Conservation (phyloP, 1,140 invertebrate species). For the Bombyx mandarina region DNA sequence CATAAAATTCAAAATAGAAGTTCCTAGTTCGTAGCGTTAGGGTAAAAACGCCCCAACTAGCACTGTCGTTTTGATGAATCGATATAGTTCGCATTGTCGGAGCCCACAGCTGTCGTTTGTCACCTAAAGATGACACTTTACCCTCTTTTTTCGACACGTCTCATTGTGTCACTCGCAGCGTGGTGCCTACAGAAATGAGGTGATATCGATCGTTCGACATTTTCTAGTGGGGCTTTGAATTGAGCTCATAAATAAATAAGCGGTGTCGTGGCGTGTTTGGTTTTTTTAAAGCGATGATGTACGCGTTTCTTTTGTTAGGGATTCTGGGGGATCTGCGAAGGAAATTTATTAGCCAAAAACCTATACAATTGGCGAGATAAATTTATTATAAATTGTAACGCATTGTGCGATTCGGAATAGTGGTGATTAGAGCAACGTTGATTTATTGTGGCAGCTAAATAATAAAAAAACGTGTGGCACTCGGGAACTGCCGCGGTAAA, state of each 20-base stretch:
- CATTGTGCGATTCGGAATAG: constrained; percentile 6
- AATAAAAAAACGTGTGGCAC: no score
- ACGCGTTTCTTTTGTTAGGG: constrained; percentile 43
- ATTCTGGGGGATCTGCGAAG: constrained; percentile 28
- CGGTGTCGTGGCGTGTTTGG: constrained; percentile 55
- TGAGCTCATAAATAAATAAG: constrained; percentile 67
- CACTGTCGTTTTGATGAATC: constrained; percentile 53
- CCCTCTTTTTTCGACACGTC: constrained; percentile 52
- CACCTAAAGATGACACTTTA: constrained; percentile 58
- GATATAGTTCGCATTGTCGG: constrained; percentile 50
- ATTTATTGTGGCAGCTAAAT: constrained; percentile 11
- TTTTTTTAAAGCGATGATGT: constrained; percentile 47
- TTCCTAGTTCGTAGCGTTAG: constrained; percentile 27
- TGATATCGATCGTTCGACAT: constrained; percentile 64
- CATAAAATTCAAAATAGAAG: no score
- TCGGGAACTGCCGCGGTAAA: no score
- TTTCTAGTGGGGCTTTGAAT: constrained; percentile 52
- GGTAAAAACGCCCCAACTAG: constrained; percentile 28
- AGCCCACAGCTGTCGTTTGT: constrained; percentile 60
- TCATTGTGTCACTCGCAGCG: constrained; percentile 46
- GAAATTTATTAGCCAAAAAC: constrained; percentile 21
- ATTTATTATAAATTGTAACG: constrained; percentile 16
- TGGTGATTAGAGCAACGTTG: constrained; percentile 6
- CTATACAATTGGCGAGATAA: constrained; percentile 18
- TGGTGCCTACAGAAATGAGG: constrained; percentile 49